A percentile compares a stretch with the other conserved stretches of the same genome.
These are phyloP conservation scores for Oncorhynchus masou DNA, from an alignment of 2,113 vertebrate species.

Conservation along the genomic window DNA sequence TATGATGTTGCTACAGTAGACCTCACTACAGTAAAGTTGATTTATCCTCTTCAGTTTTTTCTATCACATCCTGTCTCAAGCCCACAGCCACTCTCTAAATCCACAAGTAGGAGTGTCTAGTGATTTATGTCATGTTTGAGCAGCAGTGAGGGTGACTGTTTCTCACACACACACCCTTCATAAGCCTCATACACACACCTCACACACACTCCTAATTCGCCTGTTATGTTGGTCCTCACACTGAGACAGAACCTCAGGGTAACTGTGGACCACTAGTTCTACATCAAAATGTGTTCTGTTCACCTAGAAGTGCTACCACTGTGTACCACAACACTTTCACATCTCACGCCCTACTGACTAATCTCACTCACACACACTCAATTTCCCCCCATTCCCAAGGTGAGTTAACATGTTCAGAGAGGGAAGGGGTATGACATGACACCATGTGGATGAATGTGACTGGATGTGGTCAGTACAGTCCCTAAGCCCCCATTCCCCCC, in stretches of 20 bases:
- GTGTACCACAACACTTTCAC: background rate
- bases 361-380: background rate
- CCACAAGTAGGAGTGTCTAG: background rate
- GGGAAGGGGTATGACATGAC: too few species aligned
- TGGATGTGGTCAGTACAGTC: background rate
- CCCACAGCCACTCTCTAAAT: background rate
- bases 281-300: too few species aligned
- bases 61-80: background rate
- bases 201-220: background rate
- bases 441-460: too few species aligned
- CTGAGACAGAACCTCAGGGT: background rate
- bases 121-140: background rate
- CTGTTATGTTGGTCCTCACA: background rate
- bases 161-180: background rate
- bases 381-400: too few species aligned
- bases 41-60: background rate
- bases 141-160: background rate
- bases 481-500: too few species aligned
- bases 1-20: background rate
- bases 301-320: too few species aligned
- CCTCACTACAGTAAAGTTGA: background rate
- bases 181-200: background rate
- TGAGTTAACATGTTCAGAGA: too few species aligned
- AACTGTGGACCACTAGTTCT: background rate
- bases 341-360: background rate